Conservation (phyloP, 2,888 invertebrate species). For the Drosophila neoperkinsi region DNA sequence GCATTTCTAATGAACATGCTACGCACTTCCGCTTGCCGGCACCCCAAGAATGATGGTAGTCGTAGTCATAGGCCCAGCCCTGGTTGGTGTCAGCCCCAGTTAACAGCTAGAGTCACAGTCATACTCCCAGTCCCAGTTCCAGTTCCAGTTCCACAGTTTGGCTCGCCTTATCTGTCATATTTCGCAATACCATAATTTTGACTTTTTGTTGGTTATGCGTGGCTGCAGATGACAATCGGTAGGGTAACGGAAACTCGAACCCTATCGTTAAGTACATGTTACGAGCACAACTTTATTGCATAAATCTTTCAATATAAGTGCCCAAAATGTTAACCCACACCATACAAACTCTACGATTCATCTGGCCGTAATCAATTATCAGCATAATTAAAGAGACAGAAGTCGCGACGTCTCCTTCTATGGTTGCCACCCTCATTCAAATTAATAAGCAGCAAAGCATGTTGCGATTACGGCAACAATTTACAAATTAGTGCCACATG, state of each 20-base stretch:
- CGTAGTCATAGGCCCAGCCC: slow-evolving; percentile 30
- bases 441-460: slow-evolving; percentile 75
- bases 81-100: slow-evolving; percentile 16
- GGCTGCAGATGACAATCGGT: slow-evolving; percentile 47
- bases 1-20: slow-evolving; percentile 83
- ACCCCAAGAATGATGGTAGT: slow-evolving; percentile 72
- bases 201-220: slow-evolving; percentile 67
- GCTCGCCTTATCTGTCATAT: slow-evolving; percentile 74
- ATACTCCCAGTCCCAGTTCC: not conserved
- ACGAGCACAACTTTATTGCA: slow-evolving; percentile 27
- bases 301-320: slow-evolving; percentile 68
- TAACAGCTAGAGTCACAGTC: not conserved
- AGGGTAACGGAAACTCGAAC: not conserved
- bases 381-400: slow-evolving; percentile 67
- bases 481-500: slow-evolving; percentile 79
- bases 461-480: slow-evolving; percentile 78
- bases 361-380: slow-evolving; percentile 70
- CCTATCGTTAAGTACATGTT: slow-evolving; percentile 22
- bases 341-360: slow-evolving; percentile 29
- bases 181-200: slow-evolving; percentile 75
- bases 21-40: slow-evolving; percentile 80
- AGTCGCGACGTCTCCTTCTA: slow-evolving; percentile 42
- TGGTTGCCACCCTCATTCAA: slow-evolving; percentile 64
- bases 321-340: slow-evolving; percentile 38
- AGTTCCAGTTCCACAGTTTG: slow-evolving; percentile 10